phyloP scores from a whole-genome alignment of 2,113 vertebrate species.

The Tachysurus fulvidraco region DNA sequence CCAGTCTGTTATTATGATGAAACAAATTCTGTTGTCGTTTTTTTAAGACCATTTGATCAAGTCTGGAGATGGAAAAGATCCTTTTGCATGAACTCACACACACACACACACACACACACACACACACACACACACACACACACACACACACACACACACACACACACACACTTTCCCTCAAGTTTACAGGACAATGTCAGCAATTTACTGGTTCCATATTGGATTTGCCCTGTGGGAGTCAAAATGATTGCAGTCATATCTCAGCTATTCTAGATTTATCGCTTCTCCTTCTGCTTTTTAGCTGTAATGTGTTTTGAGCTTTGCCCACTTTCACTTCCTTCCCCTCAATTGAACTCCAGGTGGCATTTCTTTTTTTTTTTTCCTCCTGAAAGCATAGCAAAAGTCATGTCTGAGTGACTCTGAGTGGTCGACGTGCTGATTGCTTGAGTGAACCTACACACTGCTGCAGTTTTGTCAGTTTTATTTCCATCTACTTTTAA shows the following conservation, averaged over 20 bases:
- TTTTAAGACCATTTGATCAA: neutral
- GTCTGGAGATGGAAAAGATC: neutral
- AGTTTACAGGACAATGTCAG: neutral
- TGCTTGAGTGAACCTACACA: neutral
- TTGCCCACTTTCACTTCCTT: neutral
- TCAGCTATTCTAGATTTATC: conserved; percentile 3
- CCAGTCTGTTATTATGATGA: neutral
- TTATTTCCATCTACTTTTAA: neutral
- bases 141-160: too few species aligned
- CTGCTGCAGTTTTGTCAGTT: neutral
- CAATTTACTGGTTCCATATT: neutral
- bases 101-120: too few species aligned
- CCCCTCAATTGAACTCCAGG: neutral
- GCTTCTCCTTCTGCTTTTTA: neutral
- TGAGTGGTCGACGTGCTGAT: neutral
- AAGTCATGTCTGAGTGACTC: neutral
- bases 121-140: neutral
- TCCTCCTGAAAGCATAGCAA: neutral
- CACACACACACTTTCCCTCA: neutral
- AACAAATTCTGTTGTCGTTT: too few species aligned
- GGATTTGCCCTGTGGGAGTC: neutral
- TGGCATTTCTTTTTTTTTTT: neutral
- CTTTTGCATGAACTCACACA: neutral
- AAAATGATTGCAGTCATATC: conserved; percentile 2
- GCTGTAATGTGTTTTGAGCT: conserved; percentile 15